These are phyloP conservation scores for Tipula helvola DNA, from an alignment of 2,888 invertebrate species.

Conservation along the genomic window DNA sequence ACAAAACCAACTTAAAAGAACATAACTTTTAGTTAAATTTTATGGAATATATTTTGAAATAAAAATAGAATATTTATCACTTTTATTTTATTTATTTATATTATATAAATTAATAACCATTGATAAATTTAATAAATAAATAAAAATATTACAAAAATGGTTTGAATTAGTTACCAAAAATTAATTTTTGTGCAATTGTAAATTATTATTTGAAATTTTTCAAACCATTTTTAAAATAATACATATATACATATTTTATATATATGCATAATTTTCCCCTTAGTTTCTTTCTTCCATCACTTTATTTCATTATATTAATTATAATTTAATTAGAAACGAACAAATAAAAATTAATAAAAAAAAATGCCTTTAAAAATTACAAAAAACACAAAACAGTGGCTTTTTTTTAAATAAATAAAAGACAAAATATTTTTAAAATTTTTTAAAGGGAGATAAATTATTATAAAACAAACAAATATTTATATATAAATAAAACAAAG, in stretches of 20 bases:
- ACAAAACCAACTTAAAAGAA: not conserved
- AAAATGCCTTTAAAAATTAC: not conserved
- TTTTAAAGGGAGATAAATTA: not conserved
- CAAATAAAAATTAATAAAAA: not conserved
- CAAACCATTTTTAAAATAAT: not conserved
- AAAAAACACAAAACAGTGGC: not conserved
- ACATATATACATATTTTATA: not conserved
- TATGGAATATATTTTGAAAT: not conserved
- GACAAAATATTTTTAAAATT: not conserved
- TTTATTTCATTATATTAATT: not conserved
- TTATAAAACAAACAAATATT: not conserved
- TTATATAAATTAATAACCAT: not conserved
- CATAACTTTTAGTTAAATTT: not conserved
- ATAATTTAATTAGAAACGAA: not conserved
- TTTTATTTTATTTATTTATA: not conserved
- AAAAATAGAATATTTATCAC: not conserved
- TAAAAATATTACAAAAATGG: not conserved
- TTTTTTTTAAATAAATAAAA: not conserved
- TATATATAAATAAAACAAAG: not conserved
- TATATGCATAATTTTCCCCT: not conserved
- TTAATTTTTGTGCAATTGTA: not conserved
- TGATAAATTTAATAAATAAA: not conserved
- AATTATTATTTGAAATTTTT: not conserved
- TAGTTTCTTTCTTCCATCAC: not conserved
- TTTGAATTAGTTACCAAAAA: slow-evolving; percentile 4